Evolutionary conservation across 2,113 vertebrate genomes (phyloP), one percentile per base, ranked within the genome.

Genomic region (Phalacrocorax pelagicus): DNA sequence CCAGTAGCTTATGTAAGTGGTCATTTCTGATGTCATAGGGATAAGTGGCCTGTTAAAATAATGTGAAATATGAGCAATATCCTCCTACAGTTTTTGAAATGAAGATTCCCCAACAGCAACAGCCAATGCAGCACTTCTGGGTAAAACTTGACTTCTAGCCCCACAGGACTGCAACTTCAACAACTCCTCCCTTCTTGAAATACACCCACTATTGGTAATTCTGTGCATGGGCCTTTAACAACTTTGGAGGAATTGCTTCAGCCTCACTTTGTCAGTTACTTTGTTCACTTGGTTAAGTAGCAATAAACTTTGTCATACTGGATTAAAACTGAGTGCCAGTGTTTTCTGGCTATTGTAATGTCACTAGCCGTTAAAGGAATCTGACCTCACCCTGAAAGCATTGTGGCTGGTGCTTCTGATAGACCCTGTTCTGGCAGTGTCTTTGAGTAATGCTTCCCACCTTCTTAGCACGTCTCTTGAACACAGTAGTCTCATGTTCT

Each of bases 11-110:
- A 19, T 66, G 2, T n/a, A 51, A 42, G 14, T 29, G 11, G 23
- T 85, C 22, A 24, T 36, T 82, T 52, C 67, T 57, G 27, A 24
- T 77, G 7, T 49, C 6, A 6, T 29, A 21, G 12, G 34, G 27
- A 7, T 62, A 36, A 30, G 6, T 70, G 61, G n/a, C 21, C 11
- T 32, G 15, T 46, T 74, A 30, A 49, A 77, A 40, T 29, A 0
- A n/a, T 67, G 17, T 54, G 32, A 58, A 58, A 88, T n/a, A 29
- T 0, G 6, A 70, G 22, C 0, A 1, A 1, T 22, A 34, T 22
- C 2, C 29, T 61, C 12, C 32, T 70, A 1, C 0, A 0, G 10
- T 40, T 86, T 52, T 52, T 71, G 47, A 55, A 73, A 66, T 6
- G 4, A 51, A 58, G 14, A 61, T 49, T 73, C 8, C 11, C n/a